Conservation (phyloP, 1,140 invertebrate species). For the Fopius arisanus region DNA sequence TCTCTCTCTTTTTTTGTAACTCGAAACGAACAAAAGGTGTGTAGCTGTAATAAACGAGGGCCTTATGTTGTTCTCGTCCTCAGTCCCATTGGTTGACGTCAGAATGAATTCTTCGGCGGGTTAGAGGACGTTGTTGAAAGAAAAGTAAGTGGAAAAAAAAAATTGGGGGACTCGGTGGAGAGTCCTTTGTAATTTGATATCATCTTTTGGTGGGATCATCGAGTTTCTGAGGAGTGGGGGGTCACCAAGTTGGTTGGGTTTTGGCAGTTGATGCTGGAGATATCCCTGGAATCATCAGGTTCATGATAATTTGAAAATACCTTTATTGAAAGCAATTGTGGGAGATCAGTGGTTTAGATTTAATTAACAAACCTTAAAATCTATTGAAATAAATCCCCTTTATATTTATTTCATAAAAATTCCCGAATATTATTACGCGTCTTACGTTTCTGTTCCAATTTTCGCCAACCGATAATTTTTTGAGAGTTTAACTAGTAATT, state of each 20-base stretch:
- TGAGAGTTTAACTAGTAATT: no score
- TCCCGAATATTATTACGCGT: no score
- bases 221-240: background rate
- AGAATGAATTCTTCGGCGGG: background rate
- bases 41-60: background rate
- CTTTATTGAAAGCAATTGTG: no score
- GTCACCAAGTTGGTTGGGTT: background rate
- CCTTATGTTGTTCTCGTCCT: background rate
- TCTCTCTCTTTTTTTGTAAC: background rate
- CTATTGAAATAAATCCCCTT: no score
- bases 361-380: no score
- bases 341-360: no score
- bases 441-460: no score
- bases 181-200: background rate
- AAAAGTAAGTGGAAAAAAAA: background rate
- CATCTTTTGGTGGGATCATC: conserved; percentile 2
- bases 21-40: conserved; percentile 8
- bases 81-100: background rate
- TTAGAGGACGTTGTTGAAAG: background rate
- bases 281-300: background rate
- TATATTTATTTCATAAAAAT: no score
- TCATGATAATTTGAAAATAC: background rate
- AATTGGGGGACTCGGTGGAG: background rate
- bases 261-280: background rate
- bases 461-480: no score